phyloP scores from a whole-genome alignment of 2,888 invertebrate species.

The Nasonia oneida region DNA sequence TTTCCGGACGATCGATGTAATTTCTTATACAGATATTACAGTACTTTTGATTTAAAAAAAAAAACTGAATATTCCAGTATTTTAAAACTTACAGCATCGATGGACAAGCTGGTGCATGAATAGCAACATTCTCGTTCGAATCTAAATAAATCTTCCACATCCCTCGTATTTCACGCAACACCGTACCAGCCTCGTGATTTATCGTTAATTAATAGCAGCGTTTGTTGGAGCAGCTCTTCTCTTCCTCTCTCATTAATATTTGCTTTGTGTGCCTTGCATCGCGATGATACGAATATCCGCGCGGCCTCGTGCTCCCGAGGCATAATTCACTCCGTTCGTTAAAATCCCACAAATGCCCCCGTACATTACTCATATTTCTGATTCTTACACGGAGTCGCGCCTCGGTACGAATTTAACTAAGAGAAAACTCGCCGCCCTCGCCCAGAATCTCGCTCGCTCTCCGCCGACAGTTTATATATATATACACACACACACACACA shows the following conservation, averaged over 20 bases:
- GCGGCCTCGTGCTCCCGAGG: background rate
- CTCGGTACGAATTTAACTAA: slow-evolving; percentile 20
- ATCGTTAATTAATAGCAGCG: slow-evolving; percentile 3
- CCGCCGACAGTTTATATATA: background rate
- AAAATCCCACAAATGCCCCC: background rate
- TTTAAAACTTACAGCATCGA: background rate
- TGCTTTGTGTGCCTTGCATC: background rate
- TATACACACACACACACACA: background rate
- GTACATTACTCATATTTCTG: slow-evolving; percentile 19
- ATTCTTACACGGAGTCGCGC: slow-evolving; percentile 1
- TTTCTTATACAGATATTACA: no score
- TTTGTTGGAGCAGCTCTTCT: background rate
- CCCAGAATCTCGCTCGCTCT: background rate
- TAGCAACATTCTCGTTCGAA: background rate
- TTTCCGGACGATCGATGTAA: no score
- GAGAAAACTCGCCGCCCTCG: slow-evolving; percentile 10
- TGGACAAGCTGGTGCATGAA: background rate
- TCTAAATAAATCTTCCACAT: background rate
- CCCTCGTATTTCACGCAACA: background rate
- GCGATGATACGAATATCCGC: background rate
- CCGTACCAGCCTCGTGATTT: background rate
- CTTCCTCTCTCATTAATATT: background rate
- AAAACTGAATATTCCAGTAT: no score
- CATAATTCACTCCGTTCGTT: slow-evolving; percentile 6
- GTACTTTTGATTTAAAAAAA: no score